Base-by-base conservation (phyloP, 2,113 vertebrate species). In the Ascaphus truei region DNA sequence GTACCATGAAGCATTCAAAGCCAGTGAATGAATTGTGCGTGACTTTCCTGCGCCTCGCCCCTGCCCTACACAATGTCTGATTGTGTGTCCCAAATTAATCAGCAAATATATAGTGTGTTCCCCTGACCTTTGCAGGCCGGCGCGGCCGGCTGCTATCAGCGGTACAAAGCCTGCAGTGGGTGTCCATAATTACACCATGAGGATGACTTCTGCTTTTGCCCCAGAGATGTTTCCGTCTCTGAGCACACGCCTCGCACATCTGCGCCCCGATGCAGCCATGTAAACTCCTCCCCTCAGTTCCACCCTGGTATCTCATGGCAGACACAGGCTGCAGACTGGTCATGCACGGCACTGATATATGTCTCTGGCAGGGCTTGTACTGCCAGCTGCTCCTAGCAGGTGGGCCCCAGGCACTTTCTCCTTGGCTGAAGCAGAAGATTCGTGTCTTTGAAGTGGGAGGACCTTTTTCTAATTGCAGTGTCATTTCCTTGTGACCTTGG, bases 341-440 rank as follows among this genome's bases (percentile, higher is more conserved):
- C 81, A 77, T 75, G 61, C 71, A 72, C 63, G 4, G 76, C 73
- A 25, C 75, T 79, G 81, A 86, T 80, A 84, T 41, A 73, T 89
- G 83, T 79, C 65, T 83, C 79, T 89, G 91, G 92, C 88, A 91
- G 81, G 89, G 91, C 93, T 93, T 93, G 85, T 75, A 85, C 79
- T 76, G 80, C 91, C 95, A 98, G 94, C 94, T 97, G 95, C 90
- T 86, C 82, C 33, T 87, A 95, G 94, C 96, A 98, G 94, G 93
- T 96, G 95, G 93, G 92, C 87, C 65, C 91, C 80, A 89, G 86
- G 90, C 89, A 33, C 92, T 87, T 92, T 91, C 89, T n/a, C n/a
- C n/a, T n/a, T n/a, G n/a, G n/a, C n/a, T n/a, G n/a, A n/a, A n/a
- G n/a, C n/a, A n/a, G n/a, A n/a, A n/a, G n/a, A n/a, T n/a, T n/a